Conservation (phyloP, 2,888 invertebrate genomes). For the Leuctra nigra region DNA sequence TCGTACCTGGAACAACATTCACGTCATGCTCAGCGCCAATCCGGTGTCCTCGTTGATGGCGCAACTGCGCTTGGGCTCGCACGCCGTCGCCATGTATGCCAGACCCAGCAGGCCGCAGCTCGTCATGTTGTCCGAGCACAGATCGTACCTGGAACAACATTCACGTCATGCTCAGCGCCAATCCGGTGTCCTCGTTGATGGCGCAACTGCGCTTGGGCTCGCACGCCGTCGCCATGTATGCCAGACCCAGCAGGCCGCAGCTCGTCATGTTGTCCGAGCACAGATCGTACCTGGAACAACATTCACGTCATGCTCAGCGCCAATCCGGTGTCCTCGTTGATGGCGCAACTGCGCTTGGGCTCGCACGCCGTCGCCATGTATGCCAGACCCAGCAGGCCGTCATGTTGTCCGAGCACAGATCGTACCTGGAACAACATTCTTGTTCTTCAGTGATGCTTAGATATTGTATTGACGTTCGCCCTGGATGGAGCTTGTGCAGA, state of each 20-base stretch:
- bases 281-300: constrained; percentile 44
- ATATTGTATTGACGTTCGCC: no score
- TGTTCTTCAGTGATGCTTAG: no score
- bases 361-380: constrained; percentile 60
- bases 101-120: constrained; percentile 55
- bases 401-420: constrained; percentile 45
- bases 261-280: constrained; percentile 44
- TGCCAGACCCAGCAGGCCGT: constrained; percentile 56
- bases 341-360: constrained; percentile 53
- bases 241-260: constrained; percentile 56
- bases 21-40: constrained; percentile 39
- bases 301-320: constrained; percentile 33
- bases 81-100: constrained; percentile 60
- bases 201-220: constrained; percentile 54
- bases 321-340: constrained; percentile 61
- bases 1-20: constrained; percentile 41
- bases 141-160: constrained; percentile 42
- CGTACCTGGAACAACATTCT: constrained; percentile 45
- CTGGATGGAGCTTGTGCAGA: no score
- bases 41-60: constrained; percentile 63
- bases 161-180: constrained; percentile 51
- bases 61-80: constrained; percentile 53
- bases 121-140: constrained; percentile 44
- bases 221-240: constrained; percentile 60
- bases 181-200: constrained; percentile 60